These are phyloP conservation scores for Chiroxiphia lanceolata DNA, from an alignment of 2,797 vertebrate genomes.

Conservation along the genomic window DNA sequence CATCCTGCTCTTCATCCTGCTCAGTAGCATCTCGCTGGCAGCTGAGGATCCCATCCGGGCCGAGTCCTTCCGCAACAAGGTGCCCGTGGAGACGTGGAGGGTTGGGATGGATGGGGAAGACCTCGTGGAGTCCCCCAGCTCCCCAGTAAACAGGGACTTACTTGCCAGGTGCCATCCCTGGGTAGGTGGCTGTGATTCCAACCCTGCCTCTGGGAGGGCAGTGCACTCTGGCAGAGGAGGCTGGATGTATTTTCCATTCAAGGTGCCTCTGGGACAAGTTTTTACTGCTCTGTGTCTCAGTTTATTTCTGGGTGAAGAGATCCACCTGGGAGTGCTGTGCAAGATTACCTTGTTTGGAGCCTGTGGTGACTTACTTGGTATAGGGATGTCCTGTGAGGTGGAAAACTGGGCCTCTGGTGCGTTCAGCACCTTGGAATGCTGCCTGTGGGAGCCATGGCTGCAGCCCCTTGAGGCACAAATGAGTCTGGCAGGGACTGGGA, in stretches of 20 bases:
- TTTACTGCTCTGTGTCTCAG: background rate
- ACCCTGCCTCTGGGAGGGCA: background rate
- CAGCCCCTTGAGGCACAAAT: background rate
- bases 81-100: background rate
- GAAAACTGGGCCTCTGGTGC: background rate
- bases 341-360: background rate
- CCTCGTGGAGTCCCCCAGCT: background rate
- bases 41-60: constrained; percentile 96
- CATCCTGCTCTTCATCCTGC: constrained; percentile 97
- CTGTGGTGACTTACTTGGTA: background rate
- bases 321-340: background rate
- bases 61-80: constrained; percentile 91
- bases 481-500: background rate
- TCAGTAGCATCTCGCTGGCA: constrained; percentile 94
- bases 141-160: background rate
- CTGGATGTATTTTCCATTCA: background rate
- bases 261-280: background rate
- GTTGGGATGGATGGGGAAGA: background rate
- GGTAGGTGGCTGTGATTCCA: background rate
- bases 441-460: background rate
- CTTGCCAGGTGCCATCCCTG: background rate
- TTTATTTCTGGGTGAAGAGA: background rate
- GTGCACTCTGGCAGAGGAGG: background rate
- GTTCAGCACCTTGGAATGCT: background rate
- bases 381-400: background rate